Conservation (phyloP, 2,888 invertebrate species). For the Listrodromus nycthemerus region DNA sequence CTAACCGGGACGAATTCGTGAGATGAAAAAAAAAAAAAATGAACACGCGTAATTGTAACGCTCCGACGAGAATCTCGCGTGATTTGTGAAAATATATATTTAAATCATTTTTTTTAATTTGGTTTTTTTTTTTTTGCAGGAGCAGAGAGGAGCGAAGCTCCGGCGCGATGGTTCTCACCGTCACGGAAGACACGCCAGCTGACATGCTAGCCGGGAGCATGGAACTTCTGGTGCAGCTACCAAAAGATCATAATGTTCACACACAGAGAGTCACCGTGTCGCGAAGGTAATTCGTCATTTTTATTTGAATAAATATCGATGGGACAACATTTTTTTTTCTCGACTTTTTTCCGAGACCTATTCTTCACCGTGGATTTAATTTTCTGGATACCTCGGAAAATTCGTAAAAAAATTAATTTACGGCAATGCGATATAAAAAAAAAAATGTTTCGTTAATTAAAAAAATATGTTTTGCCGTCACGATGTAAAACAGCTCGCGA, state of each 20-base stretch:
- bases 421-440: no score
- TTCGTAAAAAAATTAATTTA: no score
- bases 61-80: conserved; percentile 2
- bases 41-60: not conserved
- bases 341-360: no score
- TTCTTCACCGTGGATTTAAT: no score
- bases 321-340: no score
- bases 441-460: no score
- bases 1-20: not conserved
- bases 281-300: conserved; percentile 75
- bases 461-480: no score
- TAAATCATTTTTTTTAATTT: conserved; percentile 66
- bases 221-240: conserved; percentile 89
- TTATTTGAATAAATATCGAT: not conserved
- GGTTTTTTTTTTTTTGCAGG: conserved; percentile 75
- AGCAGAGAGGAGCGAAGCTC: conserved; percentile 79
- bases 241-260: conserved; percentile 82
- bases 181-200: conserved; percentile 89
- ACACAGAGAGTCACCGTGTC: conserved; percentile 82
- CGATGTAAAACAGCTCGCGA: no score
- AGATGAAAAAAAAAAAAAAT: not conserved
- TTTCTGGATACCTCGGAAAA: no score
- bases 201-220: conserved; percentile 90
- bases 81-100: conserved; percentile 24
- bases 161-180: conserved; percentile 84